Conservation (phyloP, 2,113 vertebrate genomes). For the Engraulis encrasicolus region DNA sequence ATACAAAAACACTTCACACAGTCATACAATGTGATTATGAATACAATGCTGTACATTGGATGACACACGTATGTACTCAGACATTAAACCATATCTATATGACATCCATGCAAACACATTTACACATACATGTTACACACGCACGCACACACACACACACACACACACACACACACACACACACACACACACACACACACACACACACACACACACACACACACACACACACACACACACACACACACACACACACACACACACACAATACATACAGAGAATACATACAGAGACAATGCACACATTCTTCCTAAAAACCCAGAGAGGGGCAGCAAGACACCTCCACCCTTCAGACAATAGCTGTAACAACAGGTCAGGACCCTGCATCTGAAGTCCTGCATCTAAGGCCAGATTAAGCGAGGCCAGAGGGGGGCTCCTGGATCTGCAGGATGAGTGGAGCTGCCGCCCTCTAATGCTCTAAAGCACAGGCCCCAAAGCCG, state of each 20-base stretch:
- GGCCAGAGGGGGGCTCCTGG: conserved; percentile 54
- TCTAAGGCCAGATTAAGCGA: conserved; percentile 39
- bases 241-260: not conserved
- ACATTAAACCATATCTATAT: too few relatives aligned
- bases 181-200: not conserved
- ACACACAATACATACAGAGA: not conserved
- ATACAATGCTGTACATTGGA: too few relatives aligned
- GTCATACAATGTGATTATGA: too few relatives aligned
- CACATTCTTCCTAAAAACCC: conserved; percentile 10
- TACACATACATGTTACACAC: too few relatives aligned
- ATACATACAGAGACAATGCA: conserved; percentile 9
- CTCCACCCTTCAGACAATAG: not conserved
- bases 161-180: too few relatives aligned
- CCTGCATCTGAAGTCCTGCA: not conserved
- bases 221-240: not conserved
- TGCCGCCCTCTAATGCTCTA: conserved; percentile 71
- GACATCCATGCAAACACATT: too few relatives aligned
- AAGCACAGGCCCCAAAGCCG: conserved; percentile 33
- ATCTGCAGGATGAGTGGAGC: conserved; percentile 80
- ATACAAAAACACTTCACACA: conserved; percentile 11
- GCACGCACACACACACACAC: too few relatives aligned
- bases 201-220: not conserved
- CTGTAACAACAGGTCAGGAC: not conserved
- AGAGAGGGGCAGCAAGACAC: not conserved
- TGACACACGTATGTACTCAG: conserved; percentile 11